A percentile compares a stretch with the other conserved stretches of the same genome.
Conservation (phyloP, 2,888 invertebrate genomes). For the Neria commutata region DNA sequence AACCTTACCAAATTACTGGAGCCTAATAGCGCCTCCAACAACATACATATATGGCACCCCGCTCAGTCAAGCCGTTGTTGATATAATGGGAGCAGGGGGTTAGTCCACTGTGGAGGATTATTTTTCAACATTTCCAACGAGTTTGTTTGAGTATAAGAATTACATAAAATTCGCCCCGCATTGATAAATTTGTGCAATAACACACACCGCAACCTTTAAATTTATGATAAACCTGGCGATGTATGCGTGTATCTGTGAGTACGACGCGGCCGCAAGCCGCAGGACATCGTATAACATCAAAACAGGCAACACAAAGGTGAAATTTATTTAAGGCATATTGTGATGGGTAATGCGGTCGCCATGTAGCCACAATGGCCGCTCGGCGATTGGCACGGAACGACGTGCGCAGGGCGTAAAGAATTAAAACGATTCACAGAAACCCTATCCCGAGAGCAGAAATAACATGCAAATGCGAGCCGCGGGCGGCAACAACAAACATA, state of each 20-base stretch:
- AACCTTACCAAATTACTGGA: too few species aligned
- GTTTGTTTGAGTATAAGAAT: not conserved
- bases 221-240: not conserved
- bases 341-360: not conserved
- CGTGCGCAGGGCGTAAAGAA: not conserved
- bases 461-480: not conserved
- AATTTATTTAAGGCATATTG: not conserved
- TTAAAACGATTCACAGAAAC: constrained; percentile 1
- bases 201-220: not conserved
- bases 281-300: not conserved
- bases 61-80: too few species aligned
- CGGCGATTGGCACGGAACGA: not conserved
- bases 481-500: not conserved
- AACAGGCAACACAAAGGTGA: not conserved
- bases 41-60: too few species aligned
- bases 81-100: too few species aligned
- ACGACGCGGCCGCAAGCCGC: not conserved
- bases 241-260: not conserved
- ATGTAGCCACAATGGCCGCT: not conserved
- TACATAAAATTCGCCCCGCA: not conserved
- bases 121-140: too few species aligned
- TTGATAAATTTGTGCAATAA: not conserved
- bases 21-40: too few species aligned
- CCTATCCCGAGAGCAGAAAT: not conserved
- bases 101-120: too few species aligned